Evolutionary conservation across 2,797 vertebrate genomes (phyloP), one percentile per base, ranked within the genome.

Genomic region (Poeciliopsis infans): DNA sequence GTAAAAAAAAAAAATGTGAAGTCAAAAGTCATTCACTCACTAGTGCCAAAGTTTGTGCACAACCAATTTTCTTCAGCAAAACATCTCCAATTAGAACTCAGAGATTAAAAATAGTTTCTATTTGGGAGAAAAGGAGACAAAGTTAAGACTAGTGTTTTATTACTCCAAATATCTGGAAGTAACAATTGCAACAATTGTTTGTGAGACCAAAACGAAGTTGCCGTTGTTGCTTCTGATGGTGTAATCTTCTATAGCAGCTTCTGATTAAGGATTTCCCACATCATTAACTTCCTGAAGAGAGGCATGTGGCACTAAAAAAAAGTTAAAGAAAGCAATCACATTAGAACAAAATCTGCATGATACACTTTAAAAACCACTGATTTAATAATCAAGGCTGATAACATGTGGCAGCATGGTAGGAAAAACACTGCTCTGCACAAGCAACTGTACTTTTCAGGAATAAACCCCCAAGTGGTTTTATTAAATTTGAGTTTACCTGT

Each of bases 61-160:
- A 94, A 96, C 95, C 96, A 95, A 95, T 95, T 95, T 96, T 96
- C 96, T 77, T 78, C 76, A 88, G 78, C 64, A 53, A 25, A 75
- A 80, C 94, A 96, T 97, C 97, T 98, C 98, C 96, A 97, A 97
- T 96, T 97, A 98, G 94, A 98, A 98, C 97, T 98, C 87, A 91
- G 93, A 94, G 92, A 94, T 86, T 82, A 87, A 47, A 88, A 75
- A 86, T 76, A 59, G 31, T 83, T 59, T 77, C 74, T 70, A 85
- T 74, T 0, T 10, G 73, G 28, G 73, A 75, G 68, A 82, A 76
- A 83, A 53, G 64, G 73, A 77, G 78, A 89, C 81, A 85, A 79
- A 73, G 46, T 89, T 92, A 94, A 94, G 91, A 93, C 89, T 89
- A 77, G 82, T 61, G 68, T 86, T 88, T 76, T 2, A 79, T 77